phyloP scores from a whole-genome alignment of 1,140 invertebrate genomes.

The Pseudomyrmex dendroicus region DNA sequence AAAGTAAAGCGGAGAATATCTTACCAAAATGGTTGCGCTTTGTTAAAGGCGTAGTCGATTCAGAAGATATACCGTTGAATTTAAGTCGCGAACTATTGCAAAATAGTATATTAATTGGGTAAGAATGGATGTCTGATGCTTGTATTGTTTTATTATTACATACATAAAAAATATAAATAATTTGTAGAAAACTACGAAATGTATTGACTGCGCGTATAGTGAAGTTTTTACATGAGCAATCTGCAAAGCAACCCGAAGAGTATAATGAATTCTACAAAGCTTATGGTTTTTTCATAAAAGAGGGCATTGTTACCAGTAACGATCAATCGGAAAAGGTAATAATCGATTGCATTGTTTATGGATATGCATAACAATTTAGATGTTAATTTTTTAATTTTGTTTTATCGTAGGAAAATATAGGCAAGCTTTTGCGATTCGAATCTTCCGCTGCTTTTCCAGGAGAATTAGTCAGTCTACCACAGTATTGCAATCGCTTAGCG shows the following conservation, averaged over 20 bases:
- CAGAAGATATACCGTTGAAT: slow-evolving; percentile 99
- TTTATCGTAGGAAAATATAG: slow-evolving; percentile 93
- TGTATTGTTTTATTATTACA: slow-evolving; percentile 12
- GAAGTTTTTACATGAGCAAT: slow-evolving; percentile 94
- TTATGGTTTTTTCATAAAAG: slow-evolving; percentile 97
- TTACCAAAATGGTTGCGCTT: slow-evolving; percentile 98
- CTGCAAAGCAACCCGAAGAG: slow-evolving; percentile 93
- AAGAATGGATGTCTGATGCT: slow-evolving; percentile 73
- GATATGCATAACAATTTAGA: background rate
- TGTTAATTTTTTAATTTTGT: slow-evolving; percentile 42
- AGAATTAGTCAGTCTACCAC: slow-evolving; percentile 91
- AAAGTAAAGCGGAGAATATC: slow-evolving; percentile 95
- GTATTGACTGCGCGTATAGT: slow-evolving; percentile 94
- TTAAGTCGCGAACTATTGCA: slow-evolving; percentile 97
- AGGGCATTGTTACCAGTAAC: slow-evolving; percentile 95
- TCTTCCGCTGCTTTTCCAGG: slow-evolving; percentile 92
- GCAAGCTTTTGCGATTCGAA: slow-evolving; percentile 96
- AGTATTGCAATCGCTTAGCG: slow-evolving; percentile 92
- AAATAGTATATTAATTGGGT: slow-evolving; percentile 96
- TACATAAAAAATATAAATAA: background rate
- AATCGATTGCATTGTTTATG: background rate
- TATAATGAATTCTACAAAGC: slow-evolving; percentile 96
- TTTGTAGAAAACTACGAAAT: slow-evolving; percentile 92
- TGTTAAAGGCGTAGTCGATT: slow-evolving; percentile 98
- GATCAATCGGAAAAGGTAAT: slow-evolving; percentile 93